Evolutionary conservation across 2,797 vertebrate species (phyloP), one percentile per base, ranked within the genome.

Genomic region (Melanotaenia maccullochi): DNA sequence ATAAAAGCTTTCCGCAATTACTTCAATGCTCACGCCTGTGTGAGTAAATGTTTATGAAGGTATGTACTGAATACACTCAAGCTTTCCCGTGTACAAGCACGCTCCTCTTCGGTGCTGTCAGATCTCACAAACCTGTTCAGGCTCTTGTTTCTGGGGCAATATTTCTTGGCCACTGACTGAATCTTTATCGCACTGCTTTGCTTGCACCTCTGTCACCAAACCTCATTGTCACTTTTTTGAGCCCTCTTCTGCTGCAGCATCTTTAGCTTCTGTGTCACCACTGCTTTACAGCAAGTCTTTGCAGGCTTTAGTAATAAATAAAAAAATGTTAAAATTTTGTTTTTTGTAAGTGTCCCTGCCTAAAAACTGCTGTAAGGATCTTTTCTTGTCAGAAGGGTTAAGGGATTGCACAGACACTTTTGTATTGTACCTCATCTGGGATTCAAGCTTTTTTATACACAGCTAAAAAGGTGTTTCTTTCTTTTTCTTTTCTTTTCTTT

Each of bases 181-280:
- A 56, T 81, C 83, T 73, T 67, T 74, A 81, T 78, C 54, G 22
- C 73, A 24, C 54, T 69, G 76, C 78, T 71, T 64, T 0, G 60
- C 82, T 78, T 72, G 77, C 83, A 81, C 84, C 81, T 68, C 68
- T 88, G 88, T 89, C 89, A 89, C 80, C 67, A 78, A 76, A 78
- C 73, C 81, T 86, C 78, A 85, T 73, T 81, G 49, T 88, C 86
- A 87, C 63, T 35, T 49, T n/a, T 73, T 60, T 44, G 49, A 75
- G 71, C 54, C 60, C 56, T 54, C 44, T 65, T 87, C 35, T 79
- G 57, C 70, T 58, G 71, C 70, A 81, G 49, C 65, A 12, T 59
- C 38, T 60, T 24, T 59, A 32, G 55, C 73, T 4, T 44, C 35
- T 38, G 12, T 35, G 71, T 56, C 51, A 25, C 74, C 32, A 3